These are phyloP conservation scores for Drosophila asahinai DNA, from an alignment of 1,140 invertebrate genomes.

Conservation along the genomic window DNA sequence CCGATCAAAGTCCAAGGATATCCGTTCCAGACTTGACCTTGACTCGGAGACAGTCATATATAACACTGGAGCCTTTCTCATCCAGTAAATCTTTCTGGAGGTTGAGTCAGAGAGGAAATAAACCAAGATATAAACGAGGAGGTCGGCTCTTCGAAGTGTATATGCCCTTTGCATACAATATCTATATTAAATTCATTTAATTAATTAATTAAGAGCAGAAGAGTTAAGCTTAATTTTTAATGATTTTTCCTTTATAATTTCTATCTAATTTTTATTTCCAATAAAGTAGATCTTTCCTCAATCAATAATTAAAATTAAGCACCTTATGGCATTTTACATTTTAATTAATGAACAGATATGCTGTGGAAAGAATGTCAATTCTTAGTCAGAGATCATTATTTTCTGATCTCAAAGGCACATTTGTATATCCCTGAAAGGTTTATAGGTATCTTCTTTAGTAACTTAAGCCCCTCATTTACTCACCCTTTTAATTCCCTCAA, in stretches of 20 bases:
- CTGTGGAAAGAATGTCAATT: background rate
- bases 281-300: no score
- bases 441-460: background rate
- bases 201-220: background rate
- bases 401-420: background rate
- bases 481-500: background rate
- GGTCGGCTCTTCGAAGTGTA: background rate
- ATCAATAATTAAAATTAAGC: no score
- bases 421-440: no score
- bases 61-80: conserved; percentile 1
- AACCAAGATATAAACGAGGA: background rate
- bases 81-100: background rate
- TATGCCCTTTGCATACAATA: background rate
- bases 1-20: background rate
- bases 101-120: conserved; percentile 19
- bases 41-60: conserved; percentile 15
- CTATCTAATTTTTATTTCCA: no score
- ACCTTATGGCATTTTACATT: background rate
- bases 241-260: background rate
- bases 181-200: no score
- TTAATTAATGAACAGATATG: background rate
- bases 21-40: conserved; percentile 17
- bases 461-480: no score
- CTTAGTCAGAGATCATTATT: background rate
- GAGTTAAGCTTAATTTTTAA: no score